These are phyloP conservation scores for Drosophila littoralis DNA, from an alignment of 1,140 invertebrate species.

Conservation along the genomic window DNA sequence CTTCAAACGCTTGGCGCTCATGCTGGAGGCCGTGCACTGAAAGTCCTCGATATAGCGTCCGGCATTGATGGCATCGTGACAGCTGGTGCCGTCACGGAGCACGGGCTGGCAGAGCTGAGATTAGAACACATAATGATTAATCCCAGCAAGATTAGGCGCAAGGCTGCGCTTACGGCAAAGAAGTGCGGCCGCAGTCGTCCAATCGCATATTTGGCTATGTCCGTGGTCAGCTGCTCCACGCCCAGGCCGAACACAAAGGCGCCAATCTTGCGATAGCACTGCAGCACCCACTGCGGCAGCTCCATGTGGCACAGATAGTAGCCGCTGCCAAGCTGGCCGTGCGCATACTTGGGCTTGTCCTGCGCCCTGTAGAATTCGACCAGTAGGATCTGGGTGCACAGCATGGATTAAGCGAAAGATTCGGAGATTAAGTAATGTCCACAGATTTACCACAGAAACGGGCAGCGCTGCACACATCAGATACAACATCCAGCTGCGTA, in stretches of 20 bases:
- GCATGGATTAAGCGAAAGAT: not conserved
- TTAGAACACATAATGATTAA: not conserved
- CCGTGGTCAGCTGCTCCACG: slow-evolving; percentile 92
- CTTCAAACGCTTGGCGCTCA: slow-evolving; percentile 86
- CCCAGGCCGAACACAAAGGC: slow-evolving; percentile 93
- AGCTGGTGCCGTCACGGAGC: slow-evolving; percentile 85
- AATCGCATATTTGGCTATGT: slow-evolving; percentile 95
- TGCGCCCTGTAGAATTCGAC: slow-evolving; percentile 74
- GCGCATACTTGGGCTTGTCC: slow-evolving; percentile 33
- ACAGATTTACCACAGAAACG: slow-evolving; percentile 88
- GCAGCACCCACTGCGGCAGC: slow-evolving; percentile 89
- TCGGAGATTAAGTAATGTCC: too few species aligned
- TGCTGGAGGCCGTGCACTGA: slow-evolving; percentile 86
- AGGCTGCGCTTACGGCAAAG: slow-evolving; percentile 86
- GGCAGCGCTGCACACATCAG: slow-evolving; percentile 90
- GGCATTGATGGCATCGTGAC: slow-evolving; percentile 85
- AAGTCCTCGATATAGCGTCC: slow-evolving; percentile 88
- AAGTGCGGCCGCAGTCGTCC: slow-evolving; percentile 97
- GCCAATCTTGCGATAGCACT: slow-evolving; percentile 89
- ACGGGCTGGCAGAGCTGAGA: slow-evolving; percentile 88
- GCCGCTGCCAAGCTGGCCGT: slow-evolving; percentile 50
- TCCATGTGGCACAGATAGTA: slow-evolving; percentile 85
- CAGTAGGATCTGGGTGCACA: slow-evolving; percentile 55
- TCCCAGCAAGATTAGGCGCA: not conserved
- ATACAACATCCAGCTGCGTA: slow-evolving; percentile 91